These are phyloP conservation scores for Aratinga solstitialis DNA, from an alignment of 2,797 vertebrate species.

Conservation along the genomic window DNA sequence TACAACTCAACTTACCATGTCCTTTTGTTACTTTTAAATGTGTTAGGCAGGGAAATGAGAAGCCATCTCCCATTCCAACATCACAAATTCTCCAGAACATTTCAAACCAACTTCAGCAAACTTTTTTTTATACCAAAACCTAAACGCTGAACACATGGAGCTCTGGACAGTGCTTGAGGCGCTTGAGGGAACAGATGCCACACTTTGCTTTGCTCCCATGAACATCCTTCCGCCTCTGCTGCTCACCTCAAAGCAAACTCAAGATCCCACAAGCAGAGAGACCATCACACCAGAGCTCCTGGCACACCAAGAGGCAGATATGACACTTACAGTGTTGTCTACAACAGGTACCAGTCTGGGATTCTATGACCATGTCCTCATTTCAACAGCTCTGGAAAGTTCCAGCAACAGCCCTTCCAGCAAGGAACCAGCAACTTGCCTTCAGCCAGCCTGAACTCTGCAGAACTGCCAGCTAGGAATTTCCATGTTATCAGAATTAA, in stretches of 20 bases:
- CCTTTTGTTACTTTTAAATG: neutral
- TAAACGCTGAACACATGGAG: neutral
- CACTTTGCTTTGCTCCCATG: neutral
- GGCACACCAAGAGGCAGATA: neutral
- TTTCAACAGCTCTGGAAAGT: neutral
- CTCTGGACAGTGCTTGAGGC: neutral
- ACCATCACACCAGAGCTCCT: neutral
- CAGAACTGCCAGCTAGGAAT: neutral
- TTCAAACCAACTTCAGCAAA: neutral
- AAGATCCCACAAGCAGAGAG: neutral
- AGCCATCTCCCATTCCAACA: neutral
- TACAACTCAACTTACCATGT: neutral
- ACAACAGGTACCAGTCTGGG: neutral
- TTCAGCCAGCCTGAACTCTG: neutral
- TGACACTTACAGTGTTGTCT: neutral
- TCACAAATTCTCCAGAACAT: neutral
- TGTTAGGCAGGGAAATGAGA: neutral
- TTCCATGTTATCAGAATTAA: neutral
- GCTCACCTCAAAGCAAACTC: neutral
- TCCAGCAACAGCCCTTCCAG: neutral
- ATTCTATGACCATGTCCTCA: neutral
- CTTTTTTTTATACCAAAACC: neutral
- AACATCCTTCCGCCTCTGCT: neutral
- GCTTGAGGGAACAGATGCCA: neutral
- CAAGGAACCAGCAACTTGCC: neutral